These are phyloP conservation scores for Muscidifurax raptorellus DNA, from an alignment of 1,140 invertebrate species.

Conservation along the genomic window DNA sequence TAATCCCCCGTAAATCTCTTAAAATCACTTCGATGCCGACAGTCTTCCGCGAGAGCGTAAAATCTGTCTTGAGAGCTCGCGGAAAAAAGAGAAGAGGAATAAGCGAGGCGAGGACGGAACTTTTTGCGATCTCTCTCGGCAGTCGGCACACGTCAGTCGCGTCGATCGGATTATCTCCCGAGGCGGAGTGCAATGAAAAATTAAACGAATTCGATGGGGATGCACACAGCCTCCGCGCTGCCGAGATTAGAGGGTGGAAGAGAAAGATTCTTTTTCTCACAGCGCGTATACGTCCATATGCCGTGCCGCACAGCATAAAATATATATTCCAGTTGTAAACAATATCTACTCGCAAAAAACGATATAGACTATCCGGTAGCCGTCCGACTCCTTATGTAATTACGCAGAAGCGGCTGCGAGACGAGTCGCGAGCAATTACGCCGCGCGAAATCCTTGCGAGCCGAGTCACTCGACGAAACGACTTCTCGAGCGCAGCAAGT, in stretches of 20 bases:
- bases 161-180: constrained; percentile 43
- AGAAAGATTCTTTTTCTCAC: background rate
- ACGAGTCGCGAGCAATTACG: background rate
- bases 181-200: constrained; percentile 56
- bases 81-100: background rate
- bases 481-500: background rate
- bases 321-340: too few relatives aligned
- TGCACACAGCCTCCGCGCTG: constrained; percentile 48
- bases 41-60: background rate
- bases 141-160: background rate
- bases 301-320: too few relatives aligned
- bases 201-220: constrained; percentile 61
- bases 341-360: too few relatives aligned
- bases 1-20: background rate
- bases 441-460: background rate
- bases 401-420: background rate
- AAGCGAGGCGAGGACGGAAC: background rate
- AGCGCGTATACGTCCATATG: too few relatives aligned
- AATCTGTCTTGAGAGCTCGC: background rate
- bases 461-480: background rate
- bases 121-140: background rate
- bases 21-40: background rate
- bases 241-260: constrained; percentile 41
- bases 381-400: background rate
- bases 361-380: too few relatives aligned